Evolutionary conservation across 1,140 invertebrate species (phyloP).

Genomic region (Eriosoma lanigerum): DNA sequence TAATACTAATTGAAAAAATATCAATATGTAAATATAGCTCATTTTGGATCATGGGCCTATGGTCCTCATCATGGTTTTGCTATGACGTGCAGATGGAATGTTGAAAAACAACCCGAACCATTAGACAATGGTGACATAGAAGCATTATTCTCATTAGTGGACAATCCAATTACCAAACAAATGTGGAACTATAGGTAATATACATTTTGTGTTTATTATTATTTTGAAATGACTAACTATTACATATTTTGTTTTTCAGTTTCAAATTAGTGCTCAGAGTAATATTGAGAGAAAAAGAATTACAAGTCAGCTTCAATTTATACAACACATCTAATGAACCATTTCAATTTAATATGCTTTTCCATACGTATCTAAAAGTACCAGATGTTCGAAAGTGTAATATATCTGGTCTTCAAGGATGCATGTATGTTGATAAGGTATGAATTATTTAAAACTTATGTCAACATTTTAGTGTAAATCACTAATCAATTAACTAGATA

Average conservation of each 20-base stretch:
- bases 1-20: too few relatives aligned
- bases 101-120: slow-evolving; percentile 82
- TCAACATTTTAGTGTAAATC: background rate
- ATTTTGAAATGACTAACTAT: too few relatives aligned
- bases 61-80: slow-evolving; percentile 95
- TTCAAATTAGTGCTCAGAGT: slow-evolving; percentile 84
- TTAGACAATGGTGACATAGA: slow-evolving; percentile 86
- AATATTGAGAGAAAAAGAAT: slow-evolving; percentile 84
- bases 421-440: slow-evolving; percentile 92
- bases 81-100: slow-evolving; percentile 83
- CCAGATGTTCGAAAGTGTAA: slow-evolving; percentile 87
- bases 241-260: slow-evolving; percentile 58
- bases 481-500: too few relatives aligned
- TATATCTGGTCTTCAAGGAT: slow-evolving; percentile 87
- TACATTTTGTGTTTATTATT: background rate
- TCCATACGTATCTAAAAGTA: slow-evolving; percentile 95
- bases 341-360: slow-evolving; percentile 88
- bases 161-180: slow-evolving; percentile 86
- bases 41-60: slow-evolving; percentile 90
- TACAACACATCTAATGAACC: slow-evolving; percentile 80
- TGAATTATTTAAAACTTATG: background rate
- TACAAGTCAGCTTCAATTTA: slow-evolving; percentile 88
- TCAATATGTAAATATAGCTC: slow-evolving; percentile 65
- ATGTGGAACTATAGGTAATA: slow-evolving; percentile 90
- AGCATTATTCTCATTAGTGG: slow-evolving; percentile 86